phyloP scores from a whole-genome alignment of 2,797 vertebrate genomes.

The Galagoides demidoff region DNA sequence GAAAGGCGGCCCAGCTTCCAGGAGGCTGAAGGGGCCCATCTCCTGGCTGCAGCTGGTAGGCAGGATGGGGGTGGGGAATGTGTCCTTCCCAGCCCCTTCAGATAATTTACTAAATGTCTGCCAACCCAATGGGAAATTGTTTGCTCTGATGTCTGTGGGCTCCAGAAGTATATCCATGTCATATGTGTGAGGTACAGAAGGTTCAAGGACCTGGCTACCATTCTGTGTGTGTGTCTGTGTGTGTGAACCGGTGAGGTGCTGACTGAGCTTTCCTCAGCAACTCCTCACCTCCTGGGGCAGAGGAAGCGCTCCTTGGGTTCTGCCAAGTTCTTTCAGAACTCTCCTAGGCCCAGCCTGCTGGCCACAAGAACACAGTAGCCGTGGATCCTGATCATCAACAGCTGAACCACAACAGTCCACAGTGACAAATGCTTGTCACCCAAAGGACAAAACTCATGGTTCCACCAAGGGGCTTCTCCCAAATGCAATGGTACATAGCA shows the following conservation, averaged over 20 bases:
- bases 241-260: neutral
- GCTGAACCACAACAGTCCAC: neutral
- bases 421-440: neutral
- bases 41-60: conserved; percentile 76
- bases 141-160: neutral
- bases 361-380: neutral
- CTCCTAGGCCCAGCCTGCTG: neutral
- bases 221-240: neutral
- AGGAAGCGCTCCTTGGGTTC: neutral
- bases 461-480: neutral
- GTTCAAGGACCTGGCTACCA: neutral
- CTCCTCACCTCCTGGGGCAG: neutral
- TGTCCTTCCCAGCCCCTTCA: neutral
- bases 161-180: neutral
- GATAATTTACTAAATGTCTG: conserved; percentile 3
- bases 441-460: neutral
- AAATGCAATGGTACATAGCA: neutral
- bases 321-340: neutral
- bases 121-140: neutral
- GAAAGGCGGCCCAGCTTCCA: conserved; percentile 65
- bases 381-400: neutral
- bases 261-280: neutral
- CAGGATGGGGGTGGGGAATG: conserved; percentile 2
- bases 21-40: conserved; percentile 37
- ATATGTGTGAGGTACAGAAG: rapidly evolving